phyloP scores from a whole-genome alignment of 2,888 invertebrate species.

The Aspidiotus rigidus region DNA sequence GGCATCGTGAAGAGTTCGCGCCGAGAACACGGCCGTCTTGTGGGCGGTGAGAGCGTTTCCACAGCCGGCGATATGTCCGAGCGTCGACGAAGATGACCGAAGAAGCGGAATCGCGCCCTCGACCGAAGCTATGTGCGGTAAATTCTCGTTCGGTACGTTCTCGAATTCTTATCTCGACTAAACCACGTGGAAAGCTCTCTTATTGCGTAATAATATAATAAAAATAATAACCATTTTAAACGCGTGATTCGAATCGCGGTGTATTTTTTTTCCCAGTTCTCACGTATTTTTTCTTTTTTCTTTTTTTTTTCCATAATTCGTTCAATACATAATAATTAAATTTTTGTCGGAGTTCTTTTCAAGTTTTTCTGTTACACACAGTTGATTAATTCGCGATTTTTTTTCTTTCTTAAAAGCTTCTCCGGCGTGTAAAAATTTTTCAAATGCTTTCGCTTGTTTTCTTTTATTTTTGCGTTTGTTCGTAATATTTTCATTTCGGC shows the following conservation, averaged over 20 bases:
- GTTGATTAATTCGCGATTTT: neutral
- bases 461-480: neutral
- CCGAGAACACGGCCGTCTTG: slow-evolving; percentile 7
- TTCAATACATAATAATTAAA: neutral
- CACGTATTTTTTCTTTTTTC: neutral
- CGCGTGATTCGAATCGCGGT: slow-evolving; percentile 1
- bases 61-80: slow-evolving; percentile 18
- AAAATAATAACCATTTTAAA: no score
- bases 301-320: neutral
- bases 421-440: neutral
- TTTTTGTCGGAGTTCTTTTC: neutral
- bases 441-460: neutral
- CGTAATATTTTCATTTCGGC: neutral
- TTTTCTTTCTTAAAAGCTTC: neutral
- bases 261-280: neutral
- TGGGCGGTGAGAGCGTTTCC: slow-evolving; percentile 20
- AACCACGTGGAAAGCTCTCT: slow-evolving; percentile 26
- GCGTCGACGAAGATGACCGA: slow-evolving; percentile 11
- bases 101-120: slow-evolving; percentile 15
- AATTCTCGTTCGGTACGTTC: slow-evolving; percentile 13
- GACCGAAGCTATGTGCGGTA: slow-evolving; percentile 11
- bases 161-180: slow-evolving; percentile 19
- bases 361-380: neutral
- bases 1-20: neutral
- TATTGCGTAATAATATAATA: slow-evolving; percentile 26